phyloP scores from a whole-genome alignment of 2,113 vertebrate genomes.

The Daphoenositta chrysoptera region DNA sequence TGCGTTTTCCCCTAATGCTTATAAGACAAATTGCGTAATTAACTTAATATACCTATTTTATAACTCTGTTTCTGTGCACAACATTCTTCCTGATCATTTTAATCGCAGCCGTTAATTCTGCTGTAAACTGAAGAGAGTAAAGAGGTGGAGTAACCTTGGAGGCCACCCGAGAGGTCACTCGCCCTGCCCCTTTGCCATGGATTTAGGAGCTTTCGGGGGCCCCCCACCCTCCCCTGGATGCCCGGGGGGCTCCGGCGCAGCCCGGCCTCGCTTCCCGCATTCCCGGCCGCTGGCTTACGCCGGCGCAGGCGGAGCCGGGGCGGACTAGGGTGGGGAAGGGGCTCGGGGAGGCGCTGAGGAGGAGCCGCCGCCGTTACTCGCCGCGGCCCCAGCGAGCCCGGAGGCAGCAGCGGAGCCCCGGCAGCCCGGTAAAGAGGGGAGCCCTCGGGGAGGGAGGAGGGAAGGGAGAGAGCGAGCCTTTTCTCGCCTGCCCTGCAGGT shows the following conservation, averaged over 20 bases:
- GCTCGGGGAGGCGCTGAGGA: neutral
- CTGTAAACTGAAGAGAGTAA: neutral
- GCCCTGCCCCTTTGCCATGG: neutral
- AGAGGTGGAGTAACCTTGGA: neutral
- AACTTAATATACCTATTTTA: neutral
- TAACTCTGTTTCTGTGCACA: neutral
- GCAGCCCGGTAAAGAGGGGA: neutral
- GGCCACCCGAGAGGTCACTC: neutral
- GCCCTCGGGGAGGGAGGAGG: neutral
- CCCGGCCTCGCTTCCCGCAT: neutral
- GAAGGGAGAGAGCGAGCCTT: neutral
- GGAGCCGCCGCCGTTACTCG: neutral
- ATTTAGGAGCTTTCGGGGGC: neutral
- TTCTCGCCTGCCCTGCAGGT: neutral
- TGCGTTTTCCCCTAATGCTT: accelerated
- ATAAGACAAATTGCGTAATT: neutral
- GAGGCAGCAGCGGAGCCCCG: neutral
- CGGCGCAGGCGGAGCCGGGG: neutral
- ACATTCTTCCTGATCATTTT: neutral
- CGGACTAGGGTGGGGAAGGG: neutral
- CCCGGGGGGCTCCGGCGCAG: neutral
- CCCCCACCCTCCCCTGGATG: accelerated
- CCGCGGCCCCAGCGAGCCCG: neutral
- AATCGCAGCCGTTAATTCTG: neutral
- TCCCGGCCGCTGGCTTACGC: neutral